Evolutionary conservation across 2,113 vertebrate species (phyloP).

Genomic region (Brienomyrus longianalis): DNA sequence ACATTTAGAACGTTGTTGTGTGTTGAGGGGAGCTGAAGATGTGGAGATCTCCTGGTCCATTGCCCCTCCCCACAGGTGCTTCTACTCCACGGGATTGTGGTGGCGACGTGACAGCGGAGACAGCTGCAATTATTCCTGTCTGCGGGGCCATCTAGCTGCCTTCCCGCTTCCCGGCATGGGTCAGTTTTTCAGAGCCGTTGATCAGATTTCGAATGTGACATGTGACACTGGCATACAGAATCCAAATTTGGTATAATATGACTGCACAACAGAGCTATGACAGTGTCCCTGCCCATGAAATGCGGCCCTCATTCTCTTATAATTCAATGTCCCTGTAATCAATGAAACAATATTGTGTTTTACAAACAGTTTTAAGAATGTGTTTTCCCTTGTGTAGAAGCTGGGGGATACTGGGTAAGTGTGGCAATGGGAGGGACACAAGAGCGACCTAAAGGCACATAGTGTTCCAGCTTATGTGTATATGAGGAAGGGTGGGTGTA

Average conservation of each 20-base stretch:
- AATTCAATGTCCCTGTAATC: not conserved
- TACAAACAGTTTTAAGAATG: not conserved
- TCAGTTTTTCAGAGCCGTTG: not conserved
- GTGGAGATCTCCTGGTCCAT: constrained; percentile 59
- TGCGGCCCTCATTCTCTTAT: not conserved
- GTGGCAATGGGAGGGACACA: not conserved
- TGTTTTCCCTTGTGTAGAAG: not conserved
- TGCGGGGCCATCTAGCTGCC: constrained; percentile 31
- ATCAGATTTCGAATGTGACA: not conserved
- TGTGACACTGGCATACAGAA: not conserved
- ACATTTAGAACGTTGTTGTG: constrained; percentile 71
- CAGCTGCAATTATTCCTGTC: constrained; percentile 66
- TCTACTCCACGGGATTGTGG: constrained; percentile 26
- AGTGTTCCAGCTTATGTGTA: not conserved
- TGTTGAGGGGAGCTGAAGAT: constrained; percentile 56
- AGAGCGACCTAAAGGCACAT: not conserved
- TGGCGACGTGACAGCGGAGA: constrained; percentile 54
- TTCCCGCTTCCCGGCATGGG: constrained; percentile 39
- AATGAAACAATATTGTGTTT: not conserved
- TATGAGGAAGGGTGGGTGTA: not conserved
- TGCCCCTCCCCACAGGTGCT: constrained; percentile 36
- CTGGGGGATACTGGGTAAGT: not conserved
- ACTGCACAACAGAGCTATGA: not conserved
- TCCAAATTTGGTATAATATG: not conserved
- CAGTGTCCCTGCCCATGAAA: not conserved